These are phyloP conservation scores for Plectus sambesii DNA, from an alignment of 1,140 invertebrate species.

Conservation along the genomic window DNA sequence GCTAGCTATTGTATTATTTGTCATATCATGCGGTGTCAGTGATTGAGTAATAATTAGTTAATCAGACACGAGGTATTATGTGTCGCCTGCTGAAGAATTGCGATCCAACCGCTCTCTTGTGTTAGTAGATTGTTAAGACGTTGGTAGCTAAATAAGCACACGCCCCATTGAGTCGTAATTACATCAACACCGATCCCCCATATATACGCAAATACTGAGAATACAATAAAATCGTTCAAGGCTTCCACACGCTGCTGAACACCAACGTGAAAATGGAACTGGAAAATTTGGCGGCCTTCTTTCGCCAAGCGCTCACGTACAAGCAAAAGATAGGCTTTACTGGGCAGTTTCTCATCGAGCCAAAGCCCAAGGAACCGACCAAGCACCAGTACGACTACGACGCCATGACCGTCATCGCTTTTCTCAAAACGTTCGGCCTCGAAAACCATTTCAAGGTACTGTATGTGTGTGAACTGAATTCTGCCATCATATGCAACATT, in stretches of 20 bases:
- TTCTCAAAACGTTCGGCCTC: conserved; percentile 56
- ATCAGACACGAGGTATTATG: too few species aligned
- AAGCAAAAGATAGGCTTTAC: conserved; percentile 57
- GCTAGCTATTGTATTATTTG: too few species aligned
- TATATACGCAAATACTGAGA: background rate
- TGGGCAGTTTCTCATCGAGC: conserved; percentile 55
- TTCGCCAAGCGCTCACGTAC: conserved; percentile 56
- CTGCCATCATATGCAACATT: too few species aligned
- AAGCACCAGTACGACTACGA: conserved; percentile 56
- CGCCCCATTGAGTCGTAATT: too few species aligned
- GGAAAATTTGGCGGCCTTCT: conserved; percentile 55
- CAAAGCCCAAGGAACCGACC: conserved; percentile 50
- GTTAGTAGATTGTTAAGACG: too few species aligned
- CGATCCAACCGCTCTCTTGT: too few species aligned
- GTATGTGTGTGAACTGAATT: conserved; percentile 49
- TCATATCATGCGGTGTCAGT: too few species aligned
- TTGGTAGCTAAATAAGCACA: too few species aligned
- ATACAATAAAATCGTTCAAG: conserved; percentile 41
- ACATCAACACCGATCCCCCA: too few species aligned
- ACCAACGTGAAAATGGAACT: conserved; percentile 55
- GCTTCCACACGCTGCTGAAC: conserved; percentile 55
- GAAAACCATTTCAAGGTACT: conserved; percentile 57
- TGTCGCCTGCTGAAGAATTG: too few species aligned
- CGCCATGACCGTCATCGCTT: conserved; percentile 56
- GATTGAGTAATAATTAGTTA: too few species aligned